These are phyloP conservation scores for Pachycephala philippinensis DNA, from an alignment of 2,113 vertebrate genomes.

Conservation along the genomic window DNA sequence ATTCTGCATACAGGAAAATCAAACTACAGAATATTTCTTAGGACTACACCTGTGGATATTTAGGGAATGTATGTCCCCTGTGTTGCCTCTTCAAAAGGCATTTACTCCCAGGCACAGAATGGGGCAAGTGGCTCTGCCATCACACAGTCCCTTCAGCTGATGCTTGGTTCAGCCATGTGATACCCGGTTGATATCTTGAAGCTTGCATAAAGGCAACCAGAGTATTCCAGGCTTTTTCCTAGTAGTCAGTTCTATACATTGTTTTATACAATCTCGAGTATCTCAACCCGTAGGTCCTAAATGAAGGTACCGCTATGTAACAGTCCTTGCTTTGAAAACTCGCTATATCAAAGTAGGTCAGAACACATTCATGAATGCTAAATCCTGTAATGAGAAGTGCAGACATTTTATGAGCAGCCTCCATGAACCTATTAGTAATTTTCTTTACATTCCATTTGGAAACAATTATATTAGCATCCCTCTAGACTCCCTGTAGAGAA, in stretches of 20 bases:
- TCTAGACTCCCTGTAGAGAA: not conserved
- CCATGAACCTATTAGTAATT: not conserved
- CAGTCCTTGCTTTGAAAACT: not conserved
- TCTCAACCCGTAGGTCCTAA: rapidly evolving
- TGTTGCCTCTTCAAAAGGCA: not conserved
- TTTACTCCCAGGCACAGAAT: not conserved
- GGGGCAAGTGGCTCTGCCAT: not conserved
- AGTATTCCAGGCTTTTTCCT: not conserved
- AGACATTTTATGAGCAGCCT: not conserved
- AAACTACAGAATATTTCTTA: not conserved
- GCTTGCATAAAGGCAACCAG: not conserved
- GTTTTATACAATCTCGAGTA: not conserved
- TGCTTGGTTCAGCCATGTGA: not conserved
- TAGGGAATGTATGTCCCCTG: not conserved
- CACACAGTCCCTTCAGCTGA: not conserved
- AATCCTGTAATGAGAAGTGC: not conserved
- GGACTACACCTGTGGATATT: not conserved
- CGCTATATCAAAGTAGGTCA: not conserved
- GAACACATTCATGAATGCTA: not conserved
- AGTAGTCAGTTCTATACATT: not conserved
- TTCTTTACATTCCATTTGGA: not conserved
- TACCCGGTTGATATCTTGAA: not conserved
- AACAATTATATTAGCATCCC: not conserved
- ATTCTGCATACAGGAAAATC: not conserved
- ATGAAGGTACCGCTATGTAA: not conserved